phyloP scores from a whole-genome alignment of 2,888 invertebrate species.

The Operophtera brumata region DNA sequence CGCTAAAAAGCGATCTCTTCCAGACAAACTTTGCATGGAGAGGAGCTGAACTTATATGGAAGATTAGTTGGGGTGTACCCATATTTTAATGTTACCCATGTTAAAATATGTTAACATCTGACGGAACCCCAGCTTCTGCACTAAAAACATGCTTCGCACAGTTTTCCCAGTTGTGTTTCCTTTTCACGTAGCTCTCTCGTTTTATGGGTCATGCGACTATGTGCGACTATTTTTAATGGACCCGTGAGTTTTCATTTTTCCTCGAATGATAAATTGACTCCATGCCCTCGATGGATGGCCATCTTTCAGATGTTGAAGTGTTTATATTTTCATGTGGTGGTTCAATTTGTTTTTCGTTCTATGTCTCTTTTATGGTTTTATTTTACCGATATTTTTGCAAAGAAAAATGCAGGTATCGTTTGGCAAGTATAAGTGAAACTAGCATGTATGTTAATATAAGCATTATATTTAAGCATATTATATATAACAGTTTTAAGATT shows the following conservation, averaged over 20 bases:
- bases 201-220: slow-evolving; percentile 80
- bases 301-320: slow-evolving; percentile 58
- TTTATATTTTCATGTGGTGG: slow-evolving; percentile 49
- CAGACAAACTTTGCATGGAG: too few species aligned
- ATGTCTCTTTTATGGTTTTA: slow-evolving; percentile 21
- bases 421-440: too few species aligned
- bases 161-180: slow-evolving; percentile 72
- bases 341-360: slow-evolving; percentile 37
- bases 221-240: slow-evolving; percentile 80
- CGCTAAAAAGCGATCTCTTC: too few species aligned
- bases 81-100: too few species aligned
- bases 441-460: too few species aligned
- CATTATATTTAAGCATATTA: too few species aligned
- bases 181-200: slow-evolving; percentile 73
- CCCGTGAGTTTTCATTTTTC: slow-evolving; percentile 73
- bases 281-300: slow-evolving; percentile 72
- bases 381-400: not conserved
- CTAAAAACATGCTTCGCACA: slow-evolving; percentile 35
- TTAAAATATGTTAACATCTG: not conserved
- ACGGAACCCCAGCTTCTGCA: slow-evolving; percentile 39
- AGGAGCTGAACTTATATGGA: too few species aligned
- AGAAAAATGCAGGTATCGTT: too few species aligned
- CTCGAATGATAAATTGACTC: slow-evolving; percentile 76
- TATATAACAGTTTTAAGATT: too few species aligned
- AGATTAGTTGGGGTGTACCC: too few species aligned